These are phyloP conservation scores for Lochmaea capreae DNA, from an alignment of 2,888 invertebrate genomes.

Conservation along the genomic window DNA sequence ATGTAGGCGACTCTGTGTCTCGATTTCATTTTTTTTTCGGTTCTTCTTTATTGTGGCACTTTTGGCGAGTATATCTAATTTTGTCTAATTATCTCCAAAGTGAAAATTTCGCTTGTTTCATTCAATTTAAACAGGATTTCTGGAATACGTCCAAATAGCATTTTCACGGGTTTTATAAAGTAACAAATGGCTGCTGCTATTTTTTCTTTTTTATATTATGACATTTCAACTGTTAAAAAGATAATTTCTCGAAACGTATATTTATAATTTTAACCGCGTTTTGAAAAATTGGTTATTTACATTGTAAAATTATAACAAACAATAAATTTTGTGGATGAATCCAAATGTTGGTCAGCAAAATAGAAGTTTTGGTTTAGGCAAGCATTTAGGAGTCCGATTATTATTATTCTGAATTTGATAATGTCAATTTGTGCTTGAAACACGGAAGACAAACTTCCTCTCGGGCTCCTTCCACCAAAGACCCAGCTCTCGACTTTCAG, in stretches of 20 bases:
- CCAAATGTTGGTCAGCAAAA: too few species aligned
- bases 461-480: too few species aligned
- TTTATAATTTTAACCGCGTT: background rate
- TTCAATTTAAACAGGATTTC: conserved; percentile 17
- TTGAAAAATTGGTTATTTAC: background rate
- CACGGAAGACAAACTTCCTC: too few species aligned
- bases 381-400: too few species aligned
- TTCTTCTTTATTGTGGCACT: conserved; percentile 18
- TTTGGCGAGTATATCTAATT: conserved; percentile 21
- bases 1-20: conserved; percentile 1
- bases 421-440: too few species aligned
- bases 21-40: conserved; percentile 13
- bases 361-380: too few species aligned
- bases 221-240: conserved; percentile 8
- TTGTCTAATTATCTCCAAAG: conserved; percentile 20
- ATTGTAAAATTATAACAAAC: too few species aligned
- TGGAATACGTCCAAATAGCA: conserved; percentile 19
- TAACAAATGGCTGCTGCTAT: conserved; percentile 6
- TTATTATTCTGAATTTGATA: too few species aligned
- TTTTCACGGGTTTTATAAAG: conserved; percentile 16
- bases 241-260: background rate
- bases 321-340: too few species aligned
- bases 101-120: conserved; percentile 18
- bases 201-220: background rate
- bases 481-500: too few species aligned